phyloP scores from a whole-genome alignment of 1,140 invertebrate species.

The Danaus plexippus region DNA sequence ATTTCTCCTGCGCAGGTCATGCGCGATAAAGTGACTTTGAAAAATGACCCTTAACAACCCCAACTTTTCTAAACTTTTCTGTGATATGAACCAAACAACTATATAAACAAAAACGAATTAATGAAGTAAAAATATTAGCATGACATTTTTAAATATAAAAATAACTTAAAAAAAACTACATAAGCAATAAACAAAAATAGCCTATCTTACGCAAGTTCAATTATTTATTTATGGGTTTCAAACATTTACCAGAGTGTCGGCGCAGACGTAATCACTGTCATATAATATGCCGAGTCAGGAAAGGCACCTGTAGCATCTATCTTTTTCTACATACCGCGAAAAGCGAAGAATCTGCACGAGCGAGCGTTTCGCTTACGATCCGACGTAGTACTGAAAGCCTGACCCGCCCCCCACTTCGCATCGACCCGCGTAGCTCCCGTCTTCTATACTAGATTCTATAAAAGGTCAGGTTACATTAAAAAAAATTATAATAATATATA shows the following conservation, averaged over 20 bases:
- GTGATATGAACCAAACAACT: neutral
- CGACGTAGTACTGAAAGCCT: constrained; percentile 23
- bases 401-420: constrained; percentile 19
- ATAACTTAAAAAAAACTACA: neutral
- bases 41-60: constrained; percentile 32
- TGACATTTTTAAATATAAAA: neutral
- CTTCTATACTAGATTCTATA: too few relatives aligned
- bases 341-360: constrained; percentile 8
- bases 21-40: constrained; percentile 32
- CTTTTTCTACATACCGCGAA: constrained; percentile 15
- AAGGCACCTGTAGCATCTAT: constrained; percentile 45
- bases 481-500: too few relatives aligned
- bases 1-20: constrained; percentile 56
- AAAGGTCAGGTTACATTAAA: too few relatives aligned
- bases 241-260: constrained; percentile 10
- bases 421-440: constrained; percentile 16
- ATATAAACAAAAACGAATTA: neutral
- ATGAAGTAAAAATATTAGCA: neutral
- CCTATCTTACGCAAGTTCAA: constrained; percentile 1
- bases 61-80: constrained; percentile 15
- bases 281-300: constrained; percentile 37
- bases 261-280: constrained; percentile 32
- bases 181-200: constrained; percentile 3
- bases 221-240: constrained; percentile 16
- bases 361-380: constrained; percentile 20